phyloP scores from a whole-genome alignment of 2,113 vertebrate species.

The Nansenia antarctica region DNA sequence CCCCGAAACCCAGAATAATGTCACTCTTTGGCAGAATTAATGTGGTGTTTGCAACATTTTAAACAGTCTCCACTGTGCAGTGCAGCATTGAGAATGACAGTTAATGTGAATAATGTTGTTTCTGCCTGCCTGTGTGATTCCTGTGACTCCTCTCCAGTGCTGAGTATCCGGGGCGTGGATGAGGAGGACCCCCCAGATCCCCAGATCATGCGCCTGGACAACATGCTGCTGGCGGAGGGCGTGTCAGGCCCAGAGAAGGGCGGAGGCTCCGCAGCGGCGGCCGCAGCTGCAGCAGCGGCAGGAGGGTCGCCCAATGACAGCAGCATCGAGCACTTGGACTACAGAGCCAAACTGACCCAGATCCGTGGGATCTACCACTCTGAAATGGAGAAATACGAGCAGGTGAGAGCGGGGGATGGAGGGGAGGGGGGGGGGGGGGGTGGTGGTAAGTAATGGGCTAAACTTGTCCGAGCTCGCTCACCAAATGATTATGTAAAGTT shows the following conservation, averaged over 20 bases:
- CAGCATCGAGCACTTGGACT: constrained; percentile 91
- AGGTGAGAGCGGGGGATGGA: constrained; percentile 66
- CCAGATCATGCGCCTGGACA: constrained; percentile 88
- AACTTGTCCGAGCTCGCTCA: no score
- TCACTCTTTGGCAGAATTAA: neutral
- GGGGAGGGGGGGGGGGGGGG: neutral
- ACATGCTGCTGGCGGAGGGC: constrained; percentile 89
- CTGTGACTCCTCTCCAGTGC: constrained; percentile 62
- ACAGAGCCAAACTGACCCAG: constrained; percentile 90
- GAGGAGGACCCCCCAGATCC: constrained; percentile 87
- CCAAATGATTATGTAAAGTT: no score
- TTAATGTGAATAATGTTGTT: neutral
- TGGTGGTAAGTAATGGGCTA: no score
- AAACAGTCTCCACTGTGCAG: neutral
- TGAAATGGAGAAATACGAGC: constrained; percentile 92
- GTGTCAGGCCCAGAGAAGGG: constrained; percentile 86
- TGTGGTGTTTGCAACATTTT: neutral
- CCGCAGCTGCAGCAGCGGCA: constrained; percentile 82
- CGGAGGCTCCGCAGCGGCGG: constrained; percentile 80
- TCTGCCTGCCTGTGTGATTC: neutral
- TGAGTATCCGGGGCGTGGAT: constrained; percentile 84
- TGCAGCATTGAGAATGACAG: neutral
- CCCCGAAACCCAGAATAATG: constrained; percentile 3
- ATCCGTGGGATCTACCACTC: constrained; percentile 91
- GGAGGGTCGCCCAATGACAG: constrained; percentile 86